Conservation (phyloP, 2,113 vertebrate genomes). For the Halichoeres trimaculatus region DNA sequence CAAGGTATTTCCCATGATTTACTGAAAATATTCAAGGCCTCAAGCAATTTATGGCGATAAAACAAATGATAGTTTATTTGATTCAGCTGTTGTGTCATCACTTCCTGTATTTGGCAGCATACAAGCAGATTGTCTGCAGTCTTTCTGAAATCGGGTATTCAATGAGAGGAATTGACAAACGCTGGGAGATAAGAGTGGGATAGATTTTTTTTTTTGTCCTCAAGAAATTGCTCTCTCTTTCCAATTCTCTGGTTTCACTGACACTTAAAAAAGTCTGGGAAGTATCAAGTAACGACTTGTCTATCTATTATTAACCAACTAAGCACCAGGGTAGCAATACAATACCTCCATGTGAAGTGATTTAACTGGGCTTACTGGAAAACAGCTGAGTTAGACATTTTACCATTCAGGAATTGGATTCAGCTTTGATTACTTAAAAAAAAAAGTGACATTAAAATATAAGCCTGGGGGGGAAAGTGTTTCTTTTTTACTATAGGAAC, state of each 20-base stretch:
- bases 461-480: too few species aligned
- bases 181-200: constrained; percentile 16
- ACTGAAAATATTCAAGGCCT: background rate
- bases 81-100: background rate
- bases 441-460: too few species aligned
- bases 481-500: too few species aligned
- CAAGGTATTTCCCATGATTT: background rate
- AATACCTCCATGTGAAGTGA: constrained; percentile 1
- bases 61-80: background rate
- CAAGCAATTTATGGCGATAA: background rate
- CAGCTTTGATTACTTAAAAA: too few species aligned
- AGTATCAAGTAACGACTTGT: constrained; percentile 2
- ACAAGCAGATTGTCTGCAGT: background rate
- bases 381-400: background rate
- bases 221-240: constrained; percentile 14
- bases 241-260: constrained; percentile 46
- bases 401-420: background rate
- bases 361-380: background rate
- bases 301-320: constrained; percentile 33
- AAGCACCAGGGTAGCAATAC: background rate
- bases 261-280: background rate
- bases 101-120: background rate
- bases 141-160: background rate
- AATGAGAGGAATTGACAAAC: background rate
- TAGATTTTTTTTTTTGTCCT: constrained; percentile 39